These are phyloP conservation scores for Pan paniscus DNA, from an alignment of 2,113 vertebrate genomes.

Conservation along the genomic window DNA sequence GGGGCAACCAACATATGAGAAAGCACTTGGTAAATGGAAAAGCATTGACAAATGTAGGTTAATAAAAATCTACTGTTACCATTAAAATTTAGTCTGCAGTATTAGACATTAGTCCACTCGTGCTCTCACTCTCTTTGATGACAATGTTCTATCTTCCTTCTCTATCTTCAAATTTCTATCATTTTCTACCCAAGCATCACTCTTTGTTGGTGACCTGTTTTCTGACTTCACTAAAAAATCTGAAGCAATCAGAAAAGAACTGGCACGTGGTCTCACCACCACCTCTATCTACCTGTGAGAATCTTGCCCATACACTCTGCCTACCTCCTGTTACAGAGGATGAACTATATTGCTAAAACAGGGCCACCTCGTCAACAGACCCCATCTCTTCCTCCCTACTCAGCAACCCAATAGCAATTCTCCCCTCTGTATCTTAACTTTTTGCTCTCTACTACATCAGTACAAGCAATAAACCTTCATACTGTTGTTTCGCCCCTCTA, in stretches of 20 bases:
- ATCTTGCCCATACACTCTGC: not conserved
- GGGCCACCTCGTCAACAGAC: not conserved
- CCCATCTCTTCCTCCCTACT: not conserved
- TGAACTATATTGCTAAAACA: not conserved
- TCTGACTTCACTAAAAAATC: not conserved
- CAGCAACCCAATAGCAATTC: not conserved
- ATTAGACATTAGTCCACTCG: not conserved
- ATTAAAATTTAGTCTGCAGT: not conserved
- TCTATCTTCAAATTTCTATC: not conserved
- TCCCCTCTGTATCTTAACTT: not conserved
- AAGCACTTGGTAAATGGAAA: not conserved
- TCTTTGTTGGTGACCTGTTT: not conserved
- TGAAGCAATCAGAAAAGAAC: constrained; percentile 36
- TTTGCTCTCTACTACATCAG: not conserved
- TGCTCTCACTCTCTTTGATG: not conserved
- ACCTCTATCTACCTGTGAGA: not conserved
- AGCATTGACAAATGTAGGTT: not conserved
- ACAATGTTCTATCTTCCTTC: not conserved
- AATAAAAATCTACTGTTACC: not conserved
- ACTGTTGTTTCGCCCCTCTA: not conserved
- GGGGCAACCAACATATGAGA: not conserved
- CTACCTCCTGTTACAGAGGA: not conserved
- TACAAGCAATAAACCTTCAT: not conserved
- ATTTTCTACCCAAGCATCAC: not conserved
- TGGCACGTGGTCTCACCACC: not conserved